Evolutionary conservation across 2,888 invertebrate species (phyloP).

Genomic region (Smittia aterrima): DNA sequence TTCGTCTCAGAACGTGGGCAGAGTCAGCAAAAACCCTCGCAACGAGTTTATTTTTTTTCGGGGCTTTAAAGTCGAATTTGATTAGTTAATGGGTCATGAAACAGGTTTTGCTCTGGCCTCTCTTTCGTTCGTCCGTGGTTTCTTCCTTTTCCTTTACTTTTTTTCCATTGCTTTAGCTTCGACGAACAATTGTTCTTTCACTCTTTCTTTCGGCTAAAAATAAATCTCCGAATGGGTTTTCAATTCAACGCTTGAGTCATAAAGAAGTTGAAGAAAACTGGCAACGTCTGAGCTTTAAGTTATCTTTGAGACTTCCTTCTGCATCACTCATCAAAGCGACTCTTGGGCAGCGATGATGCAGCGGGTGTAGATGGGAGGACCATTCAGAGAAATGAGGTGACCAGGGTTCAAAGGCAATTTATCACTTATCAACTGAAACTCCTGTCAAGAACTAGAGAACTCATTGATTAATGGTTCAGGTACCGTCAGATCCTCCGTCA

Average conservation of each 20-base stretch:
- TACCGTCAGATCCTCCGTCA: too few relatives aligned
- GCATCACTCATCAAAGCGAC: too few relatives aligned
- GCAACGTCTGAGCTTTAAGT: neutral
- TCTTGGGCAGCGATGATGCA: too few relatives aligned
- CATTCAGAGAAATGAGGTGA: neutral
- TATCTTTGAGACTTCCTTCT: too few relatives aligned
- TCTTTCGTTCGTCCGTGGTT: constrained; percentile 42
- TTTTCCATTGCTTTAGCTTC: neutral
- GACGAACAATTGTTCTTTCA: neutral
- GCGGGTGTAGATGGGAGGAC: neutral
- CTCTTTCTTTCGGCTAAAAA: neutral
- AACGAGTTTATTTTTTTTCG: constrained; percentile 30
- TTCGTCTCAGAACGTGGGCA: neutral
- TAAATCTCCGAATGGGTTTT: too few relatives aligned
- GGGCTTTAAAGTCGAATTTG: constrained; percentile 43
- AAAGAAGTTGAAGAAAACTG: neutral
- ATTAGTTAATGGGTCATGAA: constrained; percentile 41
- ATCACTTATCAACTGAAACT: neutral
- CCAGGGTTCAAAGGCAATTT: neutral
- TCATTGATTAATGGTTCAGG: neutral
- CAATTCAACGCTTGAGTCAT: neutral
- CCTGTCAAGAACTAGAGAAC: neutral
- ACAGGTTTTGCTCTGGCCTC: constrained; percentile 40
- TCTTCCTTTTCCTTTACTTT: constrained; percentile 43
- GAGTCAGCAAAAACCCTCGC: constrained; percentile 38